Percentiles rank a stretch among this genome's conserved stretches.
phyloP scores from a whole-genome alignment of 2,797 vertebrate species.

The Spinus pinus region DNA sequence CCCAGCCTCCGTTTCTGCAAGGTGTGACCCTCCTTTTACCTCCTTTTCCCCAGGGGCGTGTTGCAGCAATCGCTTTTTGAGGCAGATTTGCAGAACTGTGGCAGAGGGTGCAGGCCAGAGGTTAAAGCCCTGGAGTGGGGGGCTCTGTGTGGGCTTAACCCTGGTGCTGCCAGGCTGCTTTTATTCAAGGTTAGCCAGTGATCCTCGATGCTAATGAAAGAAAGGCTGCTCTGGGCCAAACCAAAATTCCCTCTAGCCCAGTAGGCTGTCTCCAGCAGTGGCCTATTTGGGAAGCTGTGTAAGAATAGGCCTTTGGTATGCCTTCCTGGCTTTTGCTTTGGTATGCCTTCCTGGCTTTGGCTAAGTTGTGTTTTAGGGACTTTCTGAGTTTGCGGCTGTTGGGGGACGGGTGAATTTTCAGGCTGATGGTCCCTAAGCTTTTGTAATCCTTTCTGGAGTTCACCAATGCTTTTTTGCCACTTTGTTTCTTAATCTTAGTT shows the following conservation, averaged over 20 bases:
- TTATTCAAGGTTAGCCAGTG: background rate
- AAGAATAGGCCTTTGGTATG: conserved; percentile 29
- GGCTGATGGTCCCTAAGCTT: background rate
- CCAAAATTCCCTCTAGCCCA: conserved; percentile 57
- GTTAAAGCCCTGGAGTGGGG: background rate
- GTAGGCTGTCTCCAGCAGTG: conserved; percentile 21
- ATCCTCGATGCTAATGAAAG: background rate
- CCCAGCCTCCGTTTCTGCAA: fast-evolving
- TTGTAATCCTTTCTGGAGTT: conserved; percentile 22
- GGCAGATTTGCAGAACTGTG: background rate
- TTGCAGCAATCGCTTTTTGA: background rate
- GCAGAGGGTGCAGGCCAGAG: background rate
- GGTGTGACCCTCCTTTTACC: background rate
- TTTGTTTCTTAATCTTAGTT: conserved; percentile 34
- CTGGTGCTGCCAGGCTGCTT: background rate
- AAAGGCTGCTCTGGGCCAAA: conserved; percentile 26
- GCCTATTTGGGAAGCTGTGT: background rate
- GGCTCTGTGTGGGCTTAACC: background rate
- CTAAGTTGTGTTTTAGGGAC: conserved; percentile 35
- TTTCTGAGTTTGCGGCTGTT: conserved; percentile 4
- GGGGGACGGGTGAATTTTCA: background rate
- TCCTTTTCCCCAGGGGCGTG: fast-evolving
- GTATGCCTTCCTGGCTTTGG: conserved; percentile 9
- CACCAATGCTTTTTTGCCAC: background rate
- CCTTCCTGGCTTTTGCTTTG: conserved; percentile 7